Evolutionary conservation across 1,140 invertebrate genomes (phyloP), one percentile per base, ranked within the genome.

Genomic region (Lordiphosa clarofinis): DNA sequence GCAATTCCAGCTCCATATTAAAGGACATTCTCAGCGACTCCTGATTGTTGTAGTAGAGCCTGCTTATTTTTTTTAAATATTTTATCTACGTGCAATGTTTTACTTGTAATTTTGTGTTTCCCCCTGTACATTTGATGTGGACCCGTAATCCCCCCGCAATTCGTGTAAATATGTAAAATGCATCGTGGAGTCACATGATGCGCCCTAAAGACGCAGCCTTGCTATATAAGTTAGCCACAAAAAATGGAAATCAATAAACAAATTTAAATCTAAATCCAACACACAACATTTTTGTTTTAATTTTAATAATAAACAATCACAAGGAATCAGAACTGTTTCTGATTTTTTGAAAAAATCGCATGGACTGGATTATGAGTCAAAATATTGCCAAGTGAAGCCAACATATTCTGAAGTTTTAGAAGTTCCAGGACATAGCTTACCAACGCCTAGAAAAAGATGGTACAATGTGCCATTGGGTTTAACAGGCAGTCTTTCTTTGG

Each of bases 21-120:
- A 94, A 93, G 88, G 92, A 93, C 89, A 92, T 94, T 15, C 86
- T 94, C 10, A 93, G 92, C 68, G 92, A 94, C 64, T 91, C 91
- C 63, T 92, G 91, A 92, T 91, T 84, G 64, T 84, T 84, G 65
- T 88, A 19, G 19, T 19, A 88, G 69, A 55, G 60, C 28, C 28
- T 12, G n/a, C 9, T 1, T 11, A 21, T 31, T 44, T 31, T 43
- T 10, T 24, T 43, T 43, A 33, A 46, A 46, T 24, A 24, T 19
- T 12, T 28, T 44, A 11, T 46, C 31, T 31, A 46, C 43, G 43
- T 46, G 43, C 43, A 46, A 46, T 46, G 43, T 33, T 31, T 7
- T 31, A 31, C 43, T 46, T 4, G 31, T 9, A 46, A 44, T 44
- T 44, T n/a, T 44, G 11, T 44, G 28, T 44, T 7, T 44, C 12